Base-by-base conservation (phyloP, 2,113 vertebrate species). In the Pluvianellus socialis region DNA sequence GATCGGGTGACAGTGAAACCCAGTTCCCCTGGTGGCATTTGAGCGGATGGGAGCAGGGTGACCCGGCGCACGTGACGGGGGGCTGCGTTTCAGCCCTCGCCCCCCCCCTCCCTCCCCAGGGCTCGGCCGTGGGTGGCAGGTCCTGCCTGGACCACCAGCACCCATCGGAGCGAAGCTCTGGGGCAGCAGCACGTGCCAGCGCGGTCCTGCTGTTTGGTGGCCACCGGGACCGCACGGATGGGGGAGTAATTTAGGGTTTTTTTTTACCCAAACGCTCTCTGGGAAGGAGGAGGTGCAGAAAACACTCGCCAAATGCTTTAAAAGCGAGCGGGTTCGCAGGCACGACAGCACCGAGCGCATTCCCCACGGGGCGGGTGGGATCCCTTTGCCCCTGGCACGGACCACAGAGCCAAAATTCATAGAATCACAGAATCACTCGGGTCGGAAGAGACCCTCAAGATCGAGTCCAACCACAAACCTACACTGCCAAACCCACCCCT, bases 361-460 rank as follows among this genome's bases (percentile, higher is more conserved):
- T 10, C 19, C 14, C 35, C 10, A 1, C 5, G 10, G 72, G 55
- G 24, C n/a, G 38, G 13, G 21, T 12, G 7, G 3, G 58, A 40
- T 2, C 40, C n/a, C 13, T 50, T 1, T 7, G 24, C 7, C 9
- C 12, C 50, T 0, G 4, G 52, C 83, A 33, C 2, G 2, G 35
- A 4, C n/a, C 58, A 8, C 0, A 2, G 10, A 23, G 35, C 33
- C 1, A 1, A 7, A 14, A 14, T 3, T 9, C 18, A 38, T 38
- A 38, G 38, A 38, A 38, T 38, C 38, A 38, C 38, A 38, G 38
- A 38, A 38, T 38, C 38, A 38, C 38, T 38, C 9, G 38, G 38
- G 38, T 38, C 9, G 38, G 38, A 38, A 38, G 38, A 38, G 38
- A 38, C 38, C 38, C 9, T 38, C 38, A 38, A 38, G 38, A 38